Base-by-base conservation (phyloP, 1,140 invertebrate species). In the Scaptomyza graminum region DNA sequence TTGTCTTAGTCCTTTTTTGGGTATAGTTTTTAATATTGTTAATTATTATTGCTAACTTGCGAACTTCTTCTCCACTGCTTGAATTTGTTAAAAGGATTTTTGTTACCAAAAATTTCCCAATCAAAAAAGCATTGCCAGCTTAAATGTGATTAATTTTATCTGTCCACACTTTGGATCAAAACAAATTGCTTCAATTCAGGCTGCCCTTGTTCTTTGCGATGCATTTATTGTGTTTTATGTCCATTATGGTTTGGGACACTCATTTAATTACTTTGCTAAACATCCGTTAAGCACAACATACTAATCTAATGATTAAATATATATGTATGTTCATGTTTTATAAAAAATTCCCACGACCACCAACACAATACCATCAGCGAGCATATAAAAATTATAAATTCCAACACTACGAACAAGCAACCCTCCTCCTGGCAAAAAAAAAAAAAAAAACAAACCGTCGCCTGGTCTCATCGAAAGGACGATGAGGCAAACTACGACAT, bases 311-410 rank as follows among this genome's bases (percentile, higher is more conserved):
- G 2, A n/a, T 37, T 16, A n/a, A 25, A 25, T 11, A 6, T 41
- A 15, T 25, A 41, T 54, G 12, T 39, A 49, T 49, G 44, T 51
- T 64, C 34, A 59, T 51, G 60, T 67, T 63, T 73, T 56, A 55
- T 46, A 28, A 34, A 79, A 72, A 84, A 74, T 83, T 83, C 79
- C 80, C 79, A 83, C 79, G 79, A 78, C 65, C 79, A 70, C 64
- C 77, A 54, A 69, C 78, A 81, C 74, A 62, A 71, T 8, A 34
- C 7, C 31, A 49, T 66, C 4, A 46, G 60, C 41, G 44, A 61
- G 60, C 59, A 74, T 69, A 61, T 37, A 76, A 15, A 75, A 82
- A 83, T 82, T 82, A 79, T 61, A 83, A 83, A 83, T 83, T 83
- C 79, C 79, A 25, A 59, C 67, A 79, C 71, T 72, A 13, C 25